phyloP scores from a whole-genome alignment of 1,140 invertebrate genomes.

The Gonatopus flavifemur region DNA sequence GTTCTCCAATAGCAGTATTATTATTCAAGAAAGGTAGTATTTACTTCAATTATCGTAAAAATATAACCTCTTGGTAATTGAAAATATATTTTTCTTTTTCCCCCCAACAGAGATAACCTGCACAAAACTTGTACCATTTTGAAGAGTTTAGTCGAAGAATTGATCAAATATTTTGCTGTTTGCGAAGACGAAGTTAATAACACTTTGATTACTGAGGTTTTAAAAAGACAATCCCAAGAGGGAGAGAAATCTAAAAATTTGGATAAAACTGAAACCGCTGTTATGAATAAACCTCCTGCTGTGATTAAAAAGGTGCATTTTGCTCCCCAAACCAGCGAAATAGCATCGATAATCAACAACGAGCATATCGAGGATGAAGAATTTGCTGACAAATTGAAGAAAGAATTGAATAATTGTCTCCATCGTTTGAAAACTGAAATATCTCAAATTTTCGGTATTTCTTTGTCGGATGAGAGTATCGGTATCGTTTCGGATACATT shows the following conservation, averaged over 20 bases:
- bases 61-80: conserved; percentile 3
- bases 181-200: conserved; percentile 79
- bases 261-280: background rate
- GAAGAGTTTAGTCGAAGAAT: conserved; percentile 64
- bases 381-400: conserved; percentile 62
- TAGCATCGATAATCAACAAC: conserved; percentile 64
- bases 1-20: no score
- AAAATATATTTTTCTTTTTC: conserved; percentile 13
- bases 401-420: conserved; percentile 67
- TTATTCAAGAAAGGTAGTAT: conserved; percentile 39
- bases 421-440: conserved; percentile 68
- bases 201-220: conserved; percentile 68
- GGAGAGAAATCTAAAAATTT: background rate
- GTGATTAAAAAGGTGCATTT: conserved; percentile 66
- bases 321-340: conserved; percentile 66
- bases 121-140: conserved; percentile 62
- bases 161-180: conserved; percentile 70
- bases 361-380: conserved; percentile 57
- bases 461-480: conserved; percentile 41
- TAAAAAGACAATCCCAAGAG: conserved; percentile 48
- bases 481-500: conserved; percentile 24
- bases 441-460: conserved; percentile 66
- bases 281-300: background rate
- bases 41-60: conserved; percentile 6
- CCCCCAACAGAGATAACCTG: conserved; percentile 61